These are phyloP conservation scores for Callinectes sapidus DNA, from an alignment of 2,888 invertebrate species.

Conservation along the genomic window DNA sequence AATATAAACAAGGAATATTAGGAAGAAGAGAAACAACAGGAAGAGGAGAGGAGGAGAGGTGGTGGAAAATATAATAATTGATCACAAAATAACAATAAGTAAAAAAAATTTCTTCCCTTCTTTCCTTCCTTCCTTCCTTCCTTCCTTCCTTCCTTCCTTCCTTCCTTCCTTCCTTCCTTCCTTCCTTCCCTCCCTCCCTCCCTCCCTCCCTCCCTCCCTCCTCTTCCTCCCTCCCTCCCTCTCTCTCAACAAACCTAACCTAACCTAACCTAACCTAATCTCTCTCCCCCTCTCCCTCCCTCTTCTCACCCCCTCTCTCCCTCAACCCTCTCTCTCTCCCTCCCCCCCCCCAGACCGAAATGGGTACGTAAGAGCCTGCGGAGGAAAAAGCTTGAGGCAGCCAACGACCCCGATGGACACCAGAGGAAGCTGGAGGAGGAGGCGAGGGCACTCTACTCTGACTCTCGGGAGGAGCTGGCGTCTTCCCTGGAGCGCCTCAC, in stretches of 20 bases:
- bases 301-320: background rate
- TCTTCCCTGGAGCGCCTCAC: constrained; percentile 75
- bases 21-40: no score
- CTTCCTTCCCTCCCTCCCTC: background rate
- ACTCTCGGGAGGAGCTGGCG: constrained; percentile 75
- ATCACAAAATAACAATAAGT: no score
- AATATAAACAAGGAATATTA: no score
- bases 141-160: background rate
- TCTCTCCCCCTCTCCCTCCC: background rate
- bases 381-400: constrained; percentile 57
- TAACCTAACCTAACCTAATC: background rate
- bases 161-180: background rate
- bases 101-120: background rate
- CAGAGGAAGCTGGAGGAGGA: constrained; percentile 73
- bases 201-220: background rate
- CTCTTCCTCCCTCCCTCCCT: background rate
- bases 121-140: no score
- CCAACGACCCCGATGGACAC: constrained; percentile 52
- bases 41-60: no score
- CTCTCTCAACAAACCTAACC: background rate
- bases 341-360: constrained; percentile 73
- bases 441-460: constrained; percentile 74
- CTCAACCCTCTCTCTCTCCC: background rate
- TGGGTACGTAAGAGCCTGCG: constrained; percentile 71
- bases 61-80: no score